Conservation (phyloP, 1,140 invertebrate species). For the Neodiprion virginianus region DNA sequence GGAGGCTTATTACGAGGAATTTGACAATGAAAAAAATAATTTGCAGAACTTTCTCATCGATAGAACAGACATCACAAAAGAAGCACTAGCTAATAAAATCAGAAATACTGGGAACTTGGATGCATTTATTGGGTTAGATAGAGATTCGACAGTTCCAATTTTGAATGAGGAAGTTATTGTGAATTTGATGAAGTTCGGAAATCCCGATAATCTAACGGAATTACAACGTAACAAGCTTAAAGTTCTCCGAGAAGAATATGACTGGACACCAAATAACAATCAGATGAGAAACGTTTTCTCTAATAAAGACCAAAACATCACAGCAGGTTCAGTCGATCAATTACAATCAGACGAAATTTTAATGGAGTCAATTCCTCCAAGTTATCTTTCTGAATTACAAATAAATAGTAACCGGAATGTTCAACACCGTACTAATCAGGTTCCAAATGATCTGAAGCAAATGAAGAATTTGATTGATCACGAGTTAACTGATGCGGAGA, state of each 20-base stretch:
- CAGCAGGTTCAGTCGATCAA: neutral
- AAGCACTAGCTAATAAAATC: neutral
- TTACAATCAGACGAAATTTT: constrained; percentile 19
- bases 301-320: constrained; percentile 20
- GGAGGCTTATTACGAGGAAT: neutral
- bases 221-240: constrained; percentile 41
- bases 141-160: neutral
- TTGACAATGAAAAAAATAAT: neutral
- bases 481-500: constrained; percentile 26
- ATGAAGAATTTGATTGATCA: constrained; percentile 27
- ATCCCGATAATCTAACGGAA: constrained; percentile 40
- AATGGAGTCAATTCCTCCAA: neutral
- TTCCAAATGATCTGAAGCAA: constrained; percentile 4
- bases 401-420: constrained; percentile 26
- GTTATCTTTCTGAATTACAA: constrained; percentile 27
- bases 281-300: constrained; percentile 29
- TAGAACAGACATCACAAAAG: constrained; percentile 4
- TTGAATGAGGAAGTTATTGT: neutral
- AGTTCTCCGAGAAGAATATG: constrained; percentile 41
- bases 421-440: constrained; percentile 10
- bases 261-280: constrained; percentile 51
- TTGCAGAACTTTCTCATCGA: neutral
- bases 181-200: constrained; percentile 25
- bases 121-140: neutral
- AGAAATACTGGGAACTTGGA: constrained; percentile 8